phyloP scores from a whole-genome alignment of 2,797 vertebrate genomes.

The Tamandua tetradactyla region DNA sequence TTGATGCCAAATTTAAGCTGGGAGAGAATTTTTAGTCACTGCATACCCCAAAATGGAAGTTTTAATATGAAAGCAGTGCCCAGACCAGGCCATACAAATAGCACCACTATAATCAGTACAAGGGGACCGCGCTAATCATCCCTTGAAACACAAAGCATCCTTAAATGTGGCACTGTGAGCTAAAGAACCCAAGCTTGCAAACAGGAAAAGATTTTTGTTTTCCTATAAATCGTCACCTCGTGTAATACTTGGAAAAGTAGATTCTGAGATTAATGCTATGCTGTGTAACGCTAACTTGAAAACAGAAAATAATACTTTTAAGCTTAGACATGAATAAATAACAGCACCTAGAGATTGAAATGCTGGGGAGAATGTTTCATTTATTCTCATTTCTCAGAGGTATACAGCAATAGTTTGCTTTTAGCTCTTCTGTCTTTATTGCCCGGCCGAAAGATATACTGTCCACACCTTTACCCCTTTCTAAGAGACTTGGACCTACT shows the following conservation, averaged over 20 bases:
- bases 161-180: constrained; percentile 38
- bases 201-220: constrained; percentile 59
- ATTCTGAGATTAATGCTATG: constrained; percentile 61
- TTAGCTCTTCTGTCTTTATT: neutral
- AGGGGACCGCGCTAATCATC: constrained; percentile 37
- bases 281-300: constrained; percentile 59
- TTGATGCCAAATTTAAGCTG: constrained; percentile 72
- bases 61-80: constrained; percentile 62
- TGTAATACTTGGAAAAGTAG: constrained; percentile 68
- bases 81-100: constrained; percentile 61
- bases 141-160: constrained; percentile 64
- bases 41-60: constrained; percentile 69
- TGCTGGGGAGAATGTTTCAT: neutral
- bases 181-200: constrained; percentile 28
- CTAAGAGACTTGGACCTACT: neutral
- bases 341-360: constrained; percentile 52
- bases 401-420: neutral
- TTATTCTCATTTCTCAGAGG: neutral
- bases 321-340: constrained; percentile 56
- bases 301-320: constrained; percentile 68
- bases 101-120: constrained; percentile 56
- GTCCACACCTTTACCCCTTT: neutral
- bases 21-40: constrained; percentile 75
- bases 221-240: constrained; percentile 67
- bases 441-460: neutral